Evolutionary conservation across 1,140 invertebrate species (phyloP).

Genomic region (Caenorhabditis inopinata): DNA sequence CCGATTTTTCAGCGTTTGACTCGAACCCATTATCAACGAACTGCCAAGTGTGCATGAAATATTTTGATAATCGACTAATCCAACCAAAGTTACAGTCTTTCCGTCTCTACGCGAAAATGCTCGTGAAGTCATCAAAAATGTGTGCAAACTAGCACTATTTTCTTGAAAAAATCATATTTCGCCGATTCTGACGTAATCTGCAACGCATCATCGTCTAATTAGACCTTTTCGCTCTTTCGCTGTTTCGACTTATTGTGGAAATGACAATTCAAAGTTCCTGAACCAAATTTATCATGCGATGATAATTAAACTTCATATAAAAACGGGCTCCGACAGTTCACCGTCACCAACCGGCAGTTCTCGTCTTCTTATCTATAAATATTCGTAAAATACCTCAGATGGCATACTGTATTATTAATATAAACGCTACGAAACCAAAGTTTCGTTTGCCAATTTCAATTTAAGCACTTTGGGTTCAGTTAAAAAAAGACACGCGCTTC

Average conservation of each 20-base stretch:
- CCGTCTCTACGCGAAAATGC: neutral
- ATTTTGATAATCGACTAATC: no score
- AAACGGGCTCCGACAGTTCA: neutral
- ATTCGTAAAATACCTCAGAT: no score
- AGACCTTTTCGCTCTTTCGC: neutral
- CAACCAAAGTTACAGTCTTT: no score
- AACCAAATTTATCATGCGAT: conserved; percentile 33
- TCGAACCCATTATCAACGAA: no score
- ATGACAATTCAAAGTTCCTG: conserved; percentile 32
- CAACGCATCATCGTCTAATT: neutral
- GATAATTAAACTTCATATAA: conserved; percentile 13
- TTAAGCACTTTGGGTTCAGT: no score
- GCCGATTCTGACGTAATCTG: conserved; percentile 9
- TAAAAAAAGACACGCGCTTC: no score
- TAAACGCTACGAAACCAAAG: no score
- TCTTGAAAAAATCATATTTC: no score
- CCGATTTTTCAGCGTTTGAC: no score
- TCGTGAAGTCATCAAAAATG: neutral
- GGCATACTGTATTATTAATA: no score
- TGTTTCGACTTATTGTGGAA: neutral
- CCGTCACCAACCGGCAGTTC: neutral
- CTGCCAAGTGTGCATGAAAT: no score
- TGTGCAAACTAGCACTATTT: neutral
- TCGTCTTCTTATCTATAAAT: neutral
- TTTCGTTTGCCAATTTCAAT: no score